Conservation (phyloP, 1,140 invertebrate genomes). For the Heliothis virescens region DNA sequence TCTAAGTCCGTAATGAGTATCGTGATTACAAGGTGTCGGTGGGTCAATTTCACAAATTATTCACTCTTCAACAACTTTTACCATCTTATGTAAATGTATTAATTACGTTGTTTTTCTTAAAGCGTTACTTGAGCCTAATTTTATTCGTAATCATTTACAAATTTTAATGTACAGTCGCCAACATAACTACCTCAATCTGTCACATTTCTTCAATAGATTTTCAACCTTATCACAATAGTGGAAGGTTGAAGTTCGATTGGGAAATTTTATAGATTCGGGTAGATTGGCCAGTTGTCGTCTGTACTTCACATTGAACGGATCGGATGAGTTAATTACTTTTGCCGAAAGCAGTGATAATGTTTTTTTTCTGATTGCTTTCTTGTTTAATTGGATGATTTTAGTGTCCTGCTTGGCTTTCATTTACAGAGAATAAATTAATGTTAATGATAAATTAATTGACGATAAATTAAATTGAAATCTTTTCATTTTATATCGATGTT, state of each 20-base stretch:
- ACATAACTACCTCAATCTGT: too few relatives aligned
- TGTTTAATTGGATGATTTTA: background rate
- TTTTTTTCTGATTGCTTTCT: background rate
- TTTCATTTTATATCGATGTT: too few relatives aligned
- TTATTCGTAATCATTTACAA: constrained; percentile 5
- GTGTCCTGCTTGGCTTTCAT: background rate
- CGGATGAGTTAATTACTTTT: constrained; percentile 13
- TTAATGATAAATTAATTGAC: too few relatives aligned
- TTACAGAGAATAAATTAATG: too few relatives aligned
- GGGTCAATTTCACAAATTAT: too few relatives aligned
- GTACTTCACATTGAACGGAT: background rate
- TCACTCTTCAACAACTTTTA: background rate
- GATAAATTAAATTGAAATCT: too few relatives aligned
- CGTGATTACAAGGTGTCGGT: too few relatives aligned
- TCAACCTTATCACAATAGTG: too few relatives aligned
- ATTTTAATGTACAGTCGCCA: background rate
- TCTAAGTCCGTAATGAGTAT: too few relatives aligned
- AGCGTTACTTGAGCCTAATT: background rate
- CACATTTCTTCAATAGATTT: too few relatives aligned
- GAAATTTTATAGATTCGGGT: too few relatives aligned
- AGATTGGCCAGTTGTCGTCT: background rate
- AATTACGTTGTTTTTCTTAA: background rate
- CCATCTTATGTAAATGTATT: background rate
- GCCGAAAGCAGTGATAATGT: background rate
- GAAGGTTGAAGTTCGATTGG: too few relatives aligned